Percentiles rank a stretch among this genome's conserved stretches.
Conservation (phyloP, 2,888 invertebrate species). For the Microplitis deprimator region DNA sequence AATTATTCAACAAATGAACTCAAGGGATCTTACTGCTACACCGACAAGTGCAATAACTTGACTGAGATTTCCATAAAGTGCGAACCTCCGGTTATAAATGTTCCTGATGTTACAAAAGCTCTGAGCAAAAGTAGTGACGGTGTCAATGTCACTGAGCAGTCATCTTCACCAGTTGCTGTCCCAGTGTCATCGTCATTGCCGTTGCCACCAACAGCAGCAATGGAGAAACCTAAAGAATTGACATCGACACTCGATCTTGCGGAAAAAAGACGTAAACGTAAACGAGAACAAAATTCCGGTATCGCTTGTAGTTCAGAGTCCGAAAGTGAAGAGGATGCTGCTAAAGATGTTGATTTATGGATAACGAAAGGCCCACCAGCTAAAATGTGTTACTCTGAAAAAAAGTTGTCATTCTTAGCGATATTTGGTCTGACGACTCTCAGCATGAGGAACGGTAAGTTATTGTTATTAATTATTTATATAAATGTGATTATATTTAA, state of each 20-base stretch:
- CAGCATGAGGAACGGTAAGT: conserved; percentile 76
- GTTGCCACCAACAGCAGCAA: conserved; percentile 48
- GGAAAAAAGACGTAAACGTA: conserved; percentile 73
- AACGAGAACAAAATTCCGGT: conserved; percentile 63
- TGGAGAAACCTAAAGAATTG: conserved; percentile 60
- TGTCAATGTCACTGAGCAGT: conserved; percentile 39
- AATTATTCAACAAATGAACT: conserved; percentile 62
- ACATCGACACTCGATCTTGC: conserved; percentile 73
- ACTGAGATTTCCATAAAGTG: conserved; percentile 62
- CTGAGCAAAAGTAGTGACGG: conserved; percentile 58
- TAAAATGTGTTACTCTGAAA: conserved; percentile 72
- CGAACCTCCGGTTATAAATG: conserved; percentile 67
- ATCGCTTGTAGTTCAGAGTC: conserved; percentile 73
- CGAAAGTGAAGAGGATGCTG: conserved; percentile 71
- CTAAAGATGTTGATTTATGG: conserved; percentile 72
- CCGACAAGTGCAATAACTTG: conserved; percentile 68
- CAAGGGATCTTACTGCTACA: conserved; percentile 59
- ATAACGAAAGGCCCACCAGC: conserved; percentile 75
- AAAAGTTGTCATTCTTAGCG: conserved; percentile 77
- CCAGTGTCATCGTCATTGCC: conserved; percentile 31
- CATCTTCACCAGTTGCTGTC: too few relatives aligned
- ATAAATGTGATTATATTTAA: conserved; percentile 25
- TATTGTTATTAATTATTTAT: conserved; percentile 37
- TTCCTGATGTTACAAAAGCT: conserved; percentile 67
- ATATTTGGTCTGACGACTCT: conserved; percentile 78